Evolutionary conservation across 1,140 invertebrate species (phyloP), one percentile per base, ranked within the genome.

Genomic region (Drosophila miranda): DNA sequence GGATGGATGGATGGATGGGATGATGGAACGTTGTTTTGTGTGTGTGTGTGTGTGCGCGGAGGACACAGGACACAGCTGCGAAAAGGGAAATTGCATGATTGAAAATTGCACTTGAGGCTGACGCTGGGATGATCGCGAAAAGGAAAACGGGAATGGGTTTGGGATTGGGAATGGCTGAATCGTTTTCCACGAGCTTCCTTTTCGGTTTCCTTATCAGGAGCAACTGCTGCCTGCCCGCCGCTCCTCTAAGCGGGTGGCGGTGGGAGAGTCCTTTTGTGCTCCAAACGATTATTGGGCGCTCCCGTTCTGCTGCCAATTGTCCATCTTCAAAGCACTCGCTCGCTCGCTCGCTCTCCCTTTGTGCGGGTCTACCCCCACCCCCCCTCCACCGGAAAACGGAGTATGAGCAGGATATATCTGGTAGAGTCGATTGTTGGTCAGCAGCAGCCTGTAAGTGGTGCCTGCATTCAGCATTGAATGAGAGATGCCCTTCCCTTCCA

Each of bases 51-150:
- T 26, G 23, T 26, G 23, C 5, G 23, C n/a, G 19, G 30, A 34
- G 8, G 6, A 30, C 3, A 4, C 9, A 8, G 50, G 63, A 41
- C 66, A 46, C 82, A 88, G 80, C 80, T 84, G 80, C 67, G 68
- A 71, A 55, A 45, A 75, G 57, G 81, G 62, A 83, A 80, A 88
- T 88, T 78, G 83, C 83, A 83, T 88, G 79, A 88, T 88, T 89
- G 84, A 88, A 88, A 83, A 88, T 80, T 88, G 76, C 79, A 89
- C 76, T 88, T 80, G 79, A 78, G 72, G 60, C 60, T 43, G 43
- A 26, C 46, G 42, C 28, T 45, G 21, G 11, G 28, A 21, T 14
- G 19, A 38, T 38, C 34, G 34, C 34, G 34, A 13, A 38, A 13
- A 13, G 3, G 34, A 5, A 38, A 38, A 38, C 2, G 7, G 0